Conservation (phyloP, 92 coral and sea anemone species). For the Parazoanthus swiftii region DNA sequence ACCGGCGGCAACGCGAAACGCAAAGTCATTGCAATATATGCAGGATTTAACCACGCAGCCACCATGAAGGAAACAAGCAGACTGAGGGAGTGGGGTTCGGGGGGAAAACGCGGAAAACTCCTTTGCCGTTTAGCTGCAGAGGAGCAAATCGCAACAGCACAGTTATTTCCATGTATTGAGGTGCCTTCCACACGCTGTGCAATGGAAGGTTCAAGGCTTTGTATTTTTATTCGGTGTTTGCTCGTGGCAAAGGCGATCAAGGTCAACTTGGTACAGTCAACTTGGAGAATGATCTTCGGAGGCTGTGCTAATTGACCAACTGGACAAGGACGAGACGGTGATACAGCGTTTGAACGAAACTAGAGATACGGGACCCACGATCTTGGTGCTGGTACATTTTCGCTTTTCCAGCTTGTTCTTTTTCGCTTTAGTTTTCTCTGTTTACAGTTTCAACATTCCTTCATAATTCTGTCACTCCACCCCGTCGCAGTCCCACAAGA, state of each 20-base stretch:
- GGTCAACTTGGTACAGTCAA: constrained; percentile 67
- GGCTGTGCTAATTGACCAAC: neutral
- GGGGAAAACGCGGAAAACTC: constrained; percentile 24
- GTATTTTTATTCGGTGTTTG: constrained; percentile 42
- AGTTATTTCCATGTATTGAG: constrained; percentile 63
- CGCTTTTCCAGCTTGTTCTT: no score
- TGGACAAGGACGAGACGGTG: neutral
- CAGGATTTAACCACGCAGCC: constrained; percentile 55
- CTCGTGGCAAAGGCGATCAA: constrained; percentile 64
- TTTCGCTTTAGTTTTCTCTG: no score
- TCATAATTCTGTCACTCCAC: no score
- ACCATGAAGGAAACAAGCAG: constrained; percentile 49
- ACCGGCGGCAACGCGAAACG: neutral
- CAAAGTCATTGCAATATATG: constrained; percentile 38
- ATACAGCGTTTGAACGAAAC: neutral
- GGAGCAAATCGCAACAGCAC: constrained; percentile 36
- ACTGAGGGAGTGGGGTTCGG: constrained; percentile 60
- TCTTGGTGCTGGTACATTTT: no score
- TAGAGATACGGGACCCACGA: no score
- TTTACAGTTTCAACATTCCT: no score
- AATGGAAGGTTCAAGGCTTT: constrained; percentile 31
- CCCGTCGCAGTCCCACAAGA: no score
- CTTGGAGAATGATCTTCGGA: neutral
- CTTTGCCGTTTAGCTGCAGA: constrained; percentile 39
- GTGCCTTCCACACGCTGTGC: constrained; percentile 62